Percentiles rank a stretch among this genome's conserved stretches.
phyloP scores from a whole-genome alignment of 1,140 invertebrate species.

The Trichoplusia ni region DNA sequence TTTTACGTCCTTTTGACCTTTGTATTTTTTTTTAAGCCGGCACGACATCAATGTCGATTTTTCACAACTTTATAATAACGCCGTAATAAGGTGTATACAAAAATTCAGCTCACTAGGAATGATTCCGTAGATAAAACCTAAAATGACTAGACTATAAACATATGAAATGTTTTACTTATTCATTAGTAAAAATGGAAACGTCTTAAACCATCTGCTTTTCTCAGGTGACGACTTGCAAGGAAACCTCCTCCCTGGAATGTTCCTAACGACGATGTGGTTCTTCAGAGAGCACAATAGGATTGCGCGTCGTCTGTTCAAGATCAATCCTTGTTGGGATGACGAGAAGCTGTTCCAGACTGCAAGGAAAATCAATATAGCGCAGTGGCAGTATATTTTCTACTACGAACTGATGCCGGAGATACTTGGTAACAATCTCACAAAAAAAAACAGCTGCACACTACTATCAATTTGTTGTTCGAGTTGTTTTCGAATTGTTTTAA shows the following conservation, averaged over 20 bases:
- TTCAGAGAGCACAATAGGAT: constrained; percentile 87
- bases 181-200: background rate
- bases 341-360: constrained; percentile 84
- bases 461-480: no score
- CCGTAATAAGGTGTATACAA: no score
- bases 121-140: no score
- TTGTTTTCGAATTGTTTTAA: no score
- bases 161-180: no score
- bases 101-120: no score
- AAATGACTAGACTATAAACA: no score
- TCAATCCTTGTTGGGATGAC: constrained; percentile 85
- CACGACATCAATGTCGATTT: no score
- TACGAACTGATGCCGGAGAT: constrained; percentile 83
- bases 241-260: constrained; percentile 25
- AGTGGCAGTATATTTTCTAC: constrained; percentile 84
- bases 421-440: constrained; percentile 66
- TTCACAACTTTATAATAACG: no score
- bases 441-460: no score
- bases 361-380: constrained; percentile 82
- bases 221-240: constrained; percentile 21
- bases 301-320: constrained; percentile 77
- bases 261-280: constrained; percentile 50
- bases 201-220: background rate
- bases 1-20: no score
- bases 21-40: no score